Evolutionary conservation across 1,140 invertebrate genomes (phyloP).

Genomic region (Lethrus apterus): DNA sequence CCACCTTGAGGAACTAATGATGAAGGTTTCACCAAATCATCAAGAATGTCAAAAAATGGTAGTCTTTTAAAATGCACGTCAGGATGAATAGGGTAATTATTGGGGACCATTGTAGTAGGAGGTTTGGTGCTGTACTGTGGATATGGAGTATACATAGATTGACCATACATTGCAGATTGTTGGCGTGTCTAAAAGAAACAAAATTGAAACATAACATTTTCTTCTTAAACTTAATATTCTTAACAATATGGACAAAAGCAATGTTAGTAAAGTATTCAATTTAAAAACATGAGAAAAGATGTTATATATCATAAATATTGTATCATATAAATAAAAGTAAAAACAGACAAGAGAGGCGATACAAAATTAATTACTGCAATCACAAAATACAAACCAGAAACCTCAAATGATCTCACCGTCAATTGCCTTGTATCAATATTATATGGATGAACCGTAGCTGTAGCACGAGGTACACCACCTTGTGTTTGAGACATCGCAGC

Average conservation of each 20-base stretch:
- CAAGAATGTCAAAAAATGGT: conserved; percentile 87
- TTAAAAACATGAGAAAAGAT: too few species aligned
- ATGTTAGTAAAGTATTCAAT: too few species aligned
- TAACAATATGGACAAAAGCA: too few species aligned
- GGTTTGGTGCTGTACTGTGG: conserved; percentile 19
- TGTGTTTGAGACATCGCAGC: conserved; percentile 36
- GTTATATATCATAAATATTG: too few species aligned
- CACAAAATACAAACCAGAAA: too few species aligned
- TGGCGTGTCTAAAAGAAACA: conserved; percentile 26
- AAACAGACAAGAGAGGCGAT: too few species aligned
- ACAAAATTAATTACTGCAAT: too few species aligned
- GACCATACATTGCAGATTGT: conserved; percentile 26
- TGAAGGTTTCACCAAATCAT: conserved; percentile 82
- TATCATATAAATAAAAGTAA: too few species aligned
- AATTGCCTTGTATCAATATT: conserved; percentile 34
- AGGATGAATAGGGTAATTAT: conserved; percentile 66
- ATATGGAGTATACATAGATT: conserved; percentile 30
- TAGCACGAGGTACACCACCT: conserved; percentile 30
- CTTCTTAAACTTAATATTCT: too few species aligned
- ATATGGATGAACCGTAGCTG: conserved; percentile 36
- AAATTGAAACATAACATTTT: conserved; percentile 1
- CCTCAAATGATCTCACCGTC: too few species aligned
- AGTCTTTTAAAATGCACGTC: conserved; percentile 85
- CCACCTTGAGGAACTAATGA: conserved; percentile 70
- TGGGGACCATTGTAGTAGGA: conserved; percentile 16